phyloP scores from a whole-genome alignment of 1,140 invertebrate species.

The Hyles euphorbiae region DNA sequence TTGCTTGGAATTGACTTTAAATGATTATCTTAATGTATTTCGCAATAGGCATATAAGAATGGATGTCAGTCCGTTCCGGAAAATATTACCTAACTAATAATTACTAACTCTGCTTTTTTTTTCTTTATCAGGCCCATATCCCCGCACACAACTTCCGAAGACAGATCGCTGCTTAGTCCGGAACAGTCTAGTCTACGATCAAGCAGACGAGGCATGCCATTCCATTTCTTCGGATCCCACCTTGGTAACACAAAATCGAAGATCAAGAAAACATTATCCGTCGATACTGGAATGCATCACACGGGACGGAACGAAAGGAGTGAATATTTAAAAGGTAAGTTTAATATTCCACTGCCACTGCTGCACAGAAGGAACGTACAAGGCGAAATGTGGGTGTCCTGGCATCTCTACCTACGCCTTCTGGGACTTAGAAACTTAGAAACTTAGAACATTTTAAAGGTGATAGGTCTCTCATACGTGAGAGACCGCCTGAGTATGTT shows the following conservation, averaged over 20 bases:
- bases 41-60: no score
- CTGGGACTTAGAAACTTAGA: no score
- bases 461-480: no score
- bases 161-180: constrained; percentile 62
- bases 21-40: no score
- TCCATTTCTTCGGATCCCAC: constrained; percentile 68
- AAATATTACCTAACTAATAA: background rate
- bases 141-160: constrained; percentile 62
- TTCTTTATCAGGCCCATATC: constrained; percentile 56
- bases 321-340: constrained; percentile 19
- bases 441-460: no score
- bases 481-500: no score
- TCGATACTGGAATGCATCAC: constrained; percentile 74
- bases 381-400: no score
- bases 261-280: constrained; percentile 71
- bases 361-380: no score
- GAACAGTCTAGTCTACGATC: constrained; percentile 49
- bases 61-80: no score
- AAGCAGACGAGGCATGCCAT: constrained; percentile 45
- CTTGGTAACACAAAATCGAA: constrained; percentile 62
- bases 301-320: constrained; percentile 59
- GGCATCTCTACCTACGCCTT: no score
- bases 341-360: no score
- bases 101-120: background rate
- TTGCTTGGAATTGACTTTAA: no score